Percentiles rank a stretch among this genome's conserved stretches.
phyloP scores from a whole-genome alignment of 2,888 invertebrate species.

The Cynaeus angustus region DNA sequence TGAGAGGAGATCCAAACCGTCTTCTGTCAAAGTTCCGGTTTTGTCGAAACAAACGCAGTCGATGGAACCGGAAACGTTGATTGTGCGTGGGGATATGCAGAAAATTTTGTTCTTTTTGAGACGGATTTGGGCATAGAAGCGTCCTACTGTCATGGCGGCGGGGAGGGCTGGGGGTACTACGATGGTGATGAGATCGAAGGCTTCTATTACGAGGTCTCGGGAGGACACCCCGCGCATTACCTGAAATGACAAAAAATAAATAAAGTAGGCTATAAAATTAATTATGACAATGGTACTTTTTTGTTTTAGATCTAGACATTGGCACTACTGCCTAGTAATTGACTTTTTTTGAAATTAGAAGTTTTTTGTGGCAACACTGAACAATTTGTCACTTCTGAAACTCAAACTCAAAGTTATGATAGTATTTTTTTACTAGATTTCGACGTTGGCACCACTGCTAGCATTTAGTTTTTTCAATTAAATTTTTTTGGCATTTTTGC shows the following conservation, averaged over 20 bases:
- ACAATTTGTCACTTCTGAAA: too few species aligned
- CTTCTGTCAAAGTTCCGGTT: conserved; percentile 97
- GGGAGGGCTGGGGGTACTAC: conserved; percentile 97
- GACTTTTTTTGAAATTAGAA: too few species aligned
- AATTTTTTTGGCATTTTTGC: too few species aligned
- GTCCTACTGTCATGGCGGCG: conserved; percentile 97
- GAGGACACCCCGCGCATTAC: conserved; percentile 76
- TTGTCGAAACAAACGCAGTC: conserved; percentile 95
- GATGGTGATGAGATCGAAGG: conserved; percentile 94
- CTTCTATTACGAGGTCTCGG: conserved; percentile 82
- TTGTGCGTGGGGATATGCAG: conserved; percentile 94
- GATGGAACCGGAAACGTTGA: conserved; percentile 93
- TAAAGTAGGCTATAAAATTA: background rate
- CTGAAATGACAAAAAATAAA: conserved; percentile 70
- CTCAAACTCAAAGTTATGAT: too few species aligned
- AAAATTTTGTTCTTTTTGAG: conserved; percentile 86
- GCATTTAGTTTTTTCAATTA: too few species aligned
- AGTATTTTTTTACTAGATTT: too few species aligned
- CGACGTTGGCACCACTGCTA: background rate
- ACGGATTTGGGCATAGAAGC: conserved; percentile 90
- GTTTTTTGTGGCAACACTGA: too few species aligned
- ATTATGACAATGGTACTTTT: too few species aligned
- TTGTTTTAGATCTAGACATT: too few species aligned
- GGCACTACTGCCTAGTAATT: background rate
- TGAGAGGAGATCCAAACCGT: conserved; percentile 96